A percentile compares a stretch with the other conserved stretches of the same genome.
These are phyloP conservation scores for Drosophila infuscata DNA, from an alignment of 2,888 invertebrate species.

Conservation along the genomic window DNA sequence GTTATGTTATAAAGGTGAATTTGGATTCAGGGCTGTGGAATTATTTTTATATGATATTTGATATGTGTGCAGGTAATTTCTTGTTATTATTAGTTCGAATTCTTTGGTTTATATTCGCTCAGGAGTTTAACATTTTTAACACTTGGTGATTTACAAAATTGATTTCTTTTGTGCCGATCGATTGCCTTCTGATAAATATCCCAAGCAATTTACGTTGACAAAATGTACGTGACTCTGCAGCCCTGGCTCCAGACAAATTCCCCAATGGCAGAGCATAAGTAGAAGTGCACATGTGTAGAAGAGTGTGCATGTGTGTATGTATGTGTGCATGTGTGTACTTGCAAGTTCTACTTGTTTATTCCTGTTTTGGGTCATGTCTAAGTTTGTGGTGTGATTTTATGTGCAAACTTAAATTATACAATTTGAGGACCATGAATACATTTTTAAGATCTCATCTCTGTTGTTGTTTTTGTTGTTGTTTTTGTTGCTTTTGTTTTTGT, in stretches of 20 bases:
- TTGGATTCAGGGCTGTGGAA: constrained; percentile 28
- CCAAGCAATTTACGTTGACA: neutral
- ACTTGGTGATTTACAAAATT: neutral
- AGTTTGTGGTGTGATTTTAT: constrained; percentile 79
- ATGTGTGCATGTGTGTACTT: constrained; percentile 18
- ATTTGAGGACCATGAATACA: constrained; percentile 75
- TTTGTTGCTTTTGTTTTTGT: constrained; percentile 17
- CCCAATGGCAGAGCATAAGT: constrained; percentile 17
- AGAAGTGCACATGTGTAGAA: constrained; percentile 12
- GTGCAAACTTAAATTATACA: constrained; percentile 82
- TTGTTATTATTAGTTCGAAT: neutral
- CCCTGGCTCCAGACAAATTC: constrained; percentile 38
- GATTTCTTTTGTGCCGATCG: neutral
- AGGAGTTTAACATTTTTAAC: neutral
- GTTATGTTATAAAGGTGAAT: constrained; percentile 7
- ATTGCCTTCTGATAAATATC: neutral
- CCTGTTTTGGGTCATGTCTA: constrained; percentile 50
- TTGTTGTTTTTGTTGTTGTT: constrained; percentile 19
- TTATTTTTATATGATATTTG: neutral
- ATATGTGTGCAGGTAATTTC: neutral
- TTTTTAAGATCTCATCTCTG: constrained; percentile 50
- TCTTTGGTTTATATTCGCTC: neutral
- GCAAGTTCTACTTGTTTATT: constrained; percentile 28
- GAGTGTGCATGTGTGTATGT: neutral
- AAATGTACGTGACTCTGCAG: constrained; percentile 8